phyloP scores from a whole-genome alignment of 1,140 invertebrate species.

The Araneus ventricosus region DNA sequence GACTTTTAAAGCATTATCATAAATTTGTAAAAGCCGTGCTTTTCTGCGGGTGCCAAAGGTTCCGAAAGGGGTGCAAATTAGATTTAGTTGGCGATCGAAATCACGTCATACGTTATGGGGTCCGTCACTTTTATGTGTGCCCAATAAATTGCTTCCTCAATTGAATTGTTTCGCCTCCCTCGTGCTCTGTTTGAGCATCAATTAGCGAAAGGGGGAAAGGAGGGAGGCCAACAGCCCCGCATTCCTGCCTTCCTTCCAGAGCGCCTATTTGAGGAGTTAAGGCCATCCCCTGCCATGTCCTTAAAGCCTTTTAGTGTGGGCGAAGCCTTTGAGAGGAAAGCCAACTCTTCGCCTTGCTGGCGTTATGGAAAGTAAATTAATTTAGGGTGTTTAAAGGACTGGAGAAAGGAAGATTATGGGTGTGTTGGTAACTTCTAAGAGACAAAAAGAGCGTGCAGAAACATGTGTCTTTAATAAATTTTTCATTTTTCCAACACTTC shows the following conservation, averaged over 20 bases:
- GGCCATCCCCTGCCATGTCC: not conserved
- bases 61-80: slow-evolving; percentile 59
- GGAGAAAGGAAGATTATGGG: too few species aligned
- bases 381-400: not conserved
- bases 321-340: not conserved
- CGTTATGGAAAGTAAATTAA: not conserved
- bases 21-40: slow-evolving; percentile 40
- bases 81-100: slow-evolving; percentile 58
- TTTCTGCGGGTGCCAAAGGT: slow-evolving; percentile 2
- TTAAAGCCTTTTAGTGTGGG: not conserved
- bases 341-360: not conserved
- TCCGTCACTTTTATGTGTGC: slow-evolving; percentile 70
- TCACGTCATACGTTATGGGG: slow-evolving; percentile 66
- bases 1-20: slow-evolving; percentile 60
- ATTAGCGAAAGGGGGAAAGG: slow-evolving; percentile 13
- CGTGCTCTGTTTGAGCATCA: slow-evolving; percentile 60
- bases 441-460: too few species aligned
- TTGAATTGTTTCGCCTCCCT: slow-evolving; percentile 66
- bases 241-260: not conserved
- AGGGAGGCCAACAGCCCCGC: not conserved
- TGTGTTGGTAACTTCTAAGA: too few species aligned
- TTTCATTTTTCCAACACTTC: too few species aligned
- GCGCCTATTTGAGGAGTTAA: not conserved
- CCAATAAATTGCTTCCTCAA: slow-evolving; percentile 66
- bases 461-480: too few species aligned